Percentiles rank a stretch among this genome's conserved stretches.
phyloP scores from a whole-genome alignment of 2,888 invertebrate species.

The Drosophila formosana region DNA sequence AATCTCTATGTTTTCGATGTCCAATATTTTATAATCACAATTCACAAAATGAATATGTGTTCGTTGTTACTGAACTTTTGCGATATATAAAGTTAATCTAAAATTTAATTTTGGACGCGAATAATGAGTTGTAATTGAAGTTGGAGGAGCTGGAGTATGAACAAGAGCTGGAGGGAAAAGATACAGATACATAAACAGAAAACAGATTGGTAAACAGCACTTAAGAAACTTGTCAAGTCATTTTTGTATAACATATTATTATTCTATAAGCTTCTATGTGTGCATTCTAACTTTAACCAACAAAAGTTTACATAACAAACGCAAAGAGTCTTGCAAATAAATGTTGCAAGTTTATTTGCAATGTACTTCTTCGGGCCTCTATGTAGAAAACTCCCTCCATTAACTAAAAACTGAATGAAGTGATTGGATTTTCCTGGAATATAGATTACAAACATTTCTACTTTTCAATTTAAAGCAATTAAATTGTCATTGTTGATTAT shows the following conservation, averaged over 20 bases:
- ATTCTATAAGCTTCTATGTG: slow-evolving; percentile 59
- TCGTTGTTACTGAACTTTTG: slow-evolving; percentile 67
- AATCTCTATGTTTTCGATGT: slow-evolving; percentile 78
- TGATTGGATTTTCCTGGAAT: slow-evolving; percentile 78
- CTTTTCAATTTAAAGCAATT: slow-evolving; percentile 81
- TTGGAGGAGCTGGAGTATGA: slow-evolving; percentile 7
- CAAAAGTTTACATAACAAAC: slow-evolving; percentile 37
- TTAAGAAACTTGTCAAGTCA: slow-evolving; percentile 49
- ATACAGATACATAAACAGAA: neutral
- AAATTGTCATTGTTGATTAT: slow-evolving; percentile 81
- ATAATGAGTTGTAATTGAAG: neutral
- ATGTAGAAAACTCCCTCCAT: slow-evolving; percentile 74
- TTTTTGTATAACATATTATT: slow-evolving; percentile 57
- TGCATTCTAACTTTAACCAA: slow-evolving; percentile 48
- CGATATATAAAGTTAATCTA: slow-evolving; percentile 46
- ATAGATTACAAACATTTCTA: slow-evolving; percentile 69
- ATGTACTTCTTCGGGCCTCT: slow-evolving; percentile 52
- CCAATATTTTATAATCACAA: slow-evolving; percentile 71
- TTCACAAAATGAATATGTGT: slow-evolving; percentile 69
- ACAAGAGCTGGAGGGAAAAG: neutral
- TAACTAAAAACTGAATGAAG: slow-evolving; percentile 65
- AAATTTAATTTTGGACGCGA: slow-evolving; percentile 49
- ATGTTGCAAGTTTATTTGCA: slow-evolving; percentile 49
- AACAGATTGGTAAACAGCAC: slow-evolving; percentile 7
- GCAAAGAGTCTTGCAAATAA: slow-evolving; percentile 52